Conservation (phyloP, 2,113 vertebrate genomes). For the Ammodytes marinus region DNA sequence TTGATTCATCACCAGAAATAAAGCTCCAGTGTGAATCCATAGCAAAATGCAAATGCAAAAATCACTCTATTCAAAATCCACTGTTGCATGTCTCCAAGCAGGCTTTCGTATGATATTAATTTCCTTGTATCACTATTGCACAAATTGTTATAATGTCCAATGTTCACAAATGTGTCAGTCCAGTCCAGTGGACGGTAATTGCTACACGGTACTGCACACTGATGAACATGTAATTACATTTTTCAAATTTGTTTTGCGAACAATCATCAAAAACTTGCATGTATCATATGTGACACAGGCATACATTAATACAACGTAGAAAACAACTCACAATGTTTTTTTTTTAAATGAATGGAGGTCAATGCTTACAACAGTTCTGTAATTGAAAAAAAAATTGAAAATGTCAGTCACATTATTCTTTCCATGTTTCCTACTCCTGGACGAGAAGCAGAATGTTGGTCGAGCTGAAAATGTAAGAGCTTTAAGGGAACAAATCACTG, state of each 20-base stretch:
- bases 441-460: slow-evolving; percentile 5
- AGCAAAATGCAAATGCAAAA: too few relatives aligned
- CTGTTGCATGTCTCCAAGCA: neutral
- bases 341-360: slow-evolving; percentile 9
- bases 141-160: neutral
- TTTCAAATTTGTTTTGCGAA: slow-evolving; percentile 39
- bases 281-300: neutral
- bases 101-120: neutral
- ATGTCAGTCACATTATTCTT: slow-evolving; percentile 50
- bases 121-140: neutral
- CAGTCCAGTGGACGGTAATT: slow-evolving; percentile 19
- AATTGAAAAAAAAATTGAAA: slow-evolving; percentile 62
- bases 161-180: slow-evolving; percentile 17
- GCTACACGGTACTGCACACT: neutral
- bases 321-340: too few relatives aligned
- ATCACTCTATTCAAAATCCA: neutral
- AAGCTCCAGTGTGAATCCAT: too few relatives aligned
- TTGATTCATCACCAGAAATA: too few relatives aligned
- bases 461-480: slow-evolving; percentile 34
- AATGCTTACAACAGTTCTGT: slow-evolving; percentile 48
- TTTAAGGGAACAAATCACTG: slow-evolving; percentile 10
- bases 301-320: slow-evolving; percentile 16
- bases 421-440: neutral
- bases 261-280: slow-evolving; percentile 12
- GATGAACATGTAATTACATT: slow-evolving; percentile 42